Base-by-base conservation (phyloP, 2,113 vertebrate species). In the Trichechus manatus region DNA sequence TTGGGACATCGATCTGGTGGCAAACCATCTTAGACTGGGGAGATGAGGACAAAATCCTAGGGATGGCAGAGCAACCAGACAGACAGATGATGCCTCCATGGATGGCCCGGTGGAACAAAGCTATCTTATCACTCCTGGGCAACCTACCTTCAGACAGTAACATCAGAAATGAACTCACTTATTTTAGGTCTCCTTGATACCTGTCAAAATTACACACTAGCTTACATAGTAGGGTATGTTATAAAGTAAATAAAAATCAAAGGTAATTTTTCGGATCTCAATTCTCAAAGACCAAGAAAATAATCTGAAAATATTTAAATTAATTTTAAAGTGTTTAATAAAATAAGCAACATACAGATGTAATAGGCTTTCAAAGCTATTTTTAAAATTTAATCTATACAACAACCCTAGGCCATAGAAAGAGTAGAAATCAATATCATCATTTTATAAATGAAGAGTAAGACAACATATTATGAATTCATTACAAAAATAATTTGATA, bases 311-410 rank as follows among this genome's bases (percentile, higher is more conserved):
- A 80, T 61, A 94, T 36, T 61, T 93, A 88, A 14, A 79, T 25
- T 95, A 79, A 31, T 39, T 90, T 33, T 15, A 81, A 94, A 85
- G 59, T 2, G 3, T n/a, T 85, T 90, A 63, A 87, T 85, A 66
- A 74, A 89, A 59, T 77, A 53, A 68, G 33, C 9, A 88, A 87
- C 27, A 86, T 29, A 47, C 0, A 47, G 66, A 5, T 93, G 17
- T 59, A 91, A 92, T 19, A 66, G 84, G 23, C 25, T 91, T 96
- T 68, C 36, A 88, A 87, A 66, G 79, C 1, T 88, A 82, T 81
- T 93, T 91, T 91, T 39, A 88, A 87, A 88, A 86, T 92, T 68
- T 80, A 95, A 83, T 87, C 33, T 83, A 70, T 29, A 59, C 31
- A 83, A 80, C 20, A 36, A 87, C 2, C 10, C 31, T 36, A 84